Conservation (phyloP, 2,113 vertebrate species). For the Gallinago undulata region DNA sequence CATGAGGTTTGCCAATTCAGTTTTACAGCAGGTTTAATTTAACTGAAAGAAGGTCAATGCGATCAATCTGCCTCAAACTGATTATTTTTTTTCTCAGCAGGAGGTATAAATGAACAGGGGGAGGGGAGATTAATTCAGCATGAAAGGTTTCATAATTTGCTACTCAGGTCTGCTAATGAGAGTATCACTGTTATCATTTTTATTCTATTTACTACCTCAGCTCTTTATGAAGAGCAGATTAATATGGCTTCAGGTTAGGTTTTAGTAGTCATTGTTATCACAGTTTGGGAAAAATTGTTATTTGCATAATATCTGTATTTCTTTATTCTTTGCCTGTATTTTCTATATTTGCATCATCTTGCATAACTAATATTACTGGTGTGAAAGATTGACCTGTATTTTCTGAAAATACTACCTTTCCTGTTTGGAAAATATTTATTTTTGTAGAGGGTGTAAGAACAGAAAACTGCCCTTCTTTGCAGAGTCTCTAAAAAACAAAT, state of each 20-base stretch:
- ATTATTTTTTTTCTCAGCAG: not conserved
- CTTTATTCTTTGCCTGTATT: not conserved
- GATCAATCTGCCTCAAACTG: not conserved
- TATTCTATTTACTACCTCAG: not conserved
- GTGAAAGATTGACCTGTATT: not conserved
- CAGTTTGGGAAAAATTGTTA: not conserved
- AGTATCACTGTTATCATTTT: not conserved
- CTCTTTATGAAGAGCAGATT: not conserved
- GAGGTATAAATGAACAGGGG: not conserved
- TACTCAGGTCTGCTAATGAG: not conserved
- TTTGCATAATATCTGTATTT: not conserved
- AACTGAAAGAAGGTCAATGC: not conserved
- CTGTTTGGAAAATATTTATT: not conserved
- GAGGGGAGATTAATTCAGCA: not conserved
- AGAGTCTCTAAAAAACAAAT: not conserved
- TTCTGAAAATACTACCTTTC: not conserved
- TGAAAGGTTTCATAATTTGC: not conserved
- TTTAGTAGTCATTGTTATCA: not conserved
- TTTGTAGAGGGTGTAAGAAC: not conserved
- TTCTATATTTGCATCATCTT: not conserved
- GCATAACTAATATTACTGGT: not conserved
- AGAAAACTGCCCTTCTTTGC: not conserved
- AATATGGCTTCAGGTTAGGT: not conserved
- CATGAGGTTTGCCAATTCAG: not conserved
- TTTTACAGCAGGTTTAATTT: not conserved